phyloP scores from a whole-genome alignment of 2,888 invertebrate genomes.

The Acrobasis repandana region DNA sequence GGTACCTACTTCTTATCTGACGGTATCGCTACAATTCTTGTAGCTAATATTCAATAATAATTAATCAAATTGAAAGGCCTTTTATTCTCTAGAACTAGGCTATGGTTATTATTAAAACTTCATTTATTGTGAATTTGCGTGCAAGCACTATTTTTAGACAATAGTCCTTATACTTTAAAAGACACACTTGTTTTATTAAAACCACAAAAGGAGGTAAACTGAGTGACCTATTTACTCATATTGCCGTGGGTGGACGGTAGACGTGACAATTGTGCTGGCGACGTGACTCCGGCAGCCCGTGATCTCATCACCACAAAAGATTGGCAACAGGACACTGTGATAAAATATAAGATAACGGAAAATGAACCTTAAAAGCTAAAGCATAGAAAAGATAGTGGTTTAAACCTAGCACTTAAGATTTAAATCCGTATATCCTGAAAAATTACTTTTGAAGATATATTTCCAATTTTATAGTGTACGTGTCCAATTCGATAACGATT shows the following conservation, averaged over 20 bases:
- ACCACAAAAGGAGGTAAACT: constrained; percentile 27
- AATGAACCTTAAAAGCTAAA: background rate
- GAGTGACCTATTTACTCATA: constrained; percentile 26
- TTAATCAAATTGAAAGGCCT: background rate
- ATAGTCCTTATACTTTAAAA: background rate
- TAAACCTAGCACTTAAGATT: background rate
- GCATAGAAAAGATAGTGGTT: background rate
- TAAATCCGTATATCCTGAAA: background rate
- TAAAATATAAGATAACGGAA: background rate
- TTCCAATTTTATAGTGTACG: background rate
- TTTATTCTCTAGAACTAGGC: background rate
- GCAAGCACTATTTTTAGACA: constrained; percentile 5
- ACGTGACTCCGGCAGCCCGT: constrained; percentile 54
- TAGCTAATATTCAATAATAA: background rate
- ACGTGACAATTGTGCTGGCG: constrained; percentile 69
- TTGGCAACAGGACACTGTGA: constrained; percentile 1
- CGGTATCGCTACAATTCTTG: background rate
- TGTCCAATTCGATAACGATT: background rate
- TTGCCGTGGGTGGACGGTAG: constrained; percentile 35
- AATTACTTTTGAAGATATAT: background rate
- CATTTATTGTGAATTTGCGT: too few relatives aligned
- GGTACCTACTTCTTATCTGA: background rate
- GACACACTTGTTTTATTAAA: constrained; percentile 27
- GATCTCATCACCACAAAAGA: constrained; percentile 51
- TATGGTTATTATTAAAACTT: too few relatives aligned